Evolutionary conservation across 2,888 invertebrate species (phyloP), one percentile per base, ranked within the genome.

Genomic region (Drosophila rellima): DNA sequence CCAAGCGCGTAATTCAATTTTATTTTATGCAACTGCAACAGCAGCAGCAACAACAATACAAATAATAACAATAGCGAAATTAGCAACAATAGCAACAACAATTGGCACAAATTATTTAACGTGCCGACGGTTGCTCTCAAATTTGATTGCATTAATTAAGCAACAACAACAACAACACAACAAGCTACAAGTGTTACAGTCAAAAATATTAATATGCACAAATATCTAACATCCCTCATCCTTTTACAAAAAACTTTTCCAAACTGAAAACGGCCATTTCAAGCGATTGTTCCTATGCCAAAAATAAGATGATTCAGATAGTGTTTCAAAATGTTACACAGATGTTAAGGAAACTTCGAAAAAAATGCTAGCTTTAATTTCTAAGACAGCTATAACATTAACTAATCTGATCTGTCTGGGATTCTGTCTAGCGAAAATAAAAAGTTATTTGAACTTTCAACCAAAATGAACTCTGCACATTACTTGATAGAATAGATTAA

Each of bases 1-100:
- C 83, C 82, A 86, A 84, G 89, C 89, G 90, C 86, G 80, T 89
- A 89, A 89, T 90, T 89, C 78, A 85, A 89, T 89, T 89, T 84
- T 72, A 83, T 78, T 73, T 71, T 77, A 76, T 70, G 74, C 74
- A 80, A 80, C 69, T 82, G 57, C 71, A 66, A 50, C 59, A 42
- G 59, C 75, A 55, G 61, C 78, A 50, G 17, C 60, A 33, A 35
- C 37, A 31, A 10, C 26, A 50, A 17, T 40, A 18, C 54, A 65
- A 67, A 37, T 45, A 62, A 61, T 37, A 50, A 65, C 47, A 50
- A 55, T 76, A 57, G 69, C 64, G 44, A 62, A 66, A 70, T 44
- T 47, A 63, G 51, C 68, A 70, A 60, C 71, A 54, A 63, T 55
- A 51, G 31, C 70, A 74, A 62, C 63, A 70, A 83, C 74, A 83